phyloP scores from a whole-genome alignment of 2,113 vertebrate genomes.

The Chunga burmeisteri region DNA sequence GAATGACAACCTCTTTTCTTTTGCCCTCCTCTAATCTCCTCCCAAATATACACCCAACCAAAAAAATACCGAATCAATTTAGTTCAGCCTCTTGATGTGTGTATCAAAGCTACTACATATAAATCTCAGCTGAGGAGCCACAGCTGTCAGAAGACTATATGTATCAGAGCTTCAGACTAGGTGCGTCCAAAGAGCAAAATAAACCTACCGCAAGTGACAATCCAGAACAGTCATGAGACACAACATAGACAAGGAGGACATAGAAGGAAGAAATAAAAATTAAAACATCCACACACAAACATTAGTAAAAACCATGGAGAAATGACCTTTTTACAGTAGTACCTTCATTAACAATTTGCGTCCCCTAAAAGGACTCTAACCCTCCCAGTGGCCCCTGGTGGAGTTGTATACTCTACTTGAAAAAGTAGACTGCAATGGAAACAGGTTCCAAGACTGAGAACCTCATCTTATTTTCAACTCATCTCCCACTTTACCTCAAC shows the following conservation, averaged over 20 bases:
- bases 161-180: slow-evolving; percentile 87
- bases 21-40: not conserved
- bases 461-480: not conserved
- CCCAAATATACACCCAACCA: not conserved
- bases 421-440: not conserved
- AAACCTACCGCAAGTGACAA: slow-evolving; percentile 99
- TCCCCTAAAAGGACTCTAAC: not conserved
- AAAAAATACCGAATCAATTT: slow-evolving; percentile 81
- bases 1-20: slow-evolving; percentile 16
- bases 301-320: slow-evolving; percentile 82
- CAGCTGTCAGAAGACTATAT: slow-evolving; percentile 84
- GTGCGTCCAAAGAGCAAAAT: slow-evolving; percentile 88
- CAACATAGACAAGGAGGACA: slow-evolving; percentile 98
- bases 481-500: not conserved
- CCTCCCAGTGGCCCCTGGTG: not conserved
- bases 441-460: not conserved
- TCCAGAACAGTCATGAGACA: slow-evolving; percentile 99
- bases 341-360: not conserved
- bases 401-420: not conserved
- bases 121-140: slow-evolving; percentile 81
- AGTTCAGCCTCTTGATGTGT: slow-evolving; percentile 90
- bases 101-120: slow-evolving; percentile 80
- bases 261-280: slow-evolving; percentile 99
- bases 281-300: slow-evolving; percentile 96
- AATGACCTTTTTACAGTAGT: slow-evolving; percentile 78